A percentile compares a stretch with the other conserved stretches of the same genome.
Conservation (phyloP, 2,888 invertebrate genomes). For the Caenorhabditis afra region DNA sequence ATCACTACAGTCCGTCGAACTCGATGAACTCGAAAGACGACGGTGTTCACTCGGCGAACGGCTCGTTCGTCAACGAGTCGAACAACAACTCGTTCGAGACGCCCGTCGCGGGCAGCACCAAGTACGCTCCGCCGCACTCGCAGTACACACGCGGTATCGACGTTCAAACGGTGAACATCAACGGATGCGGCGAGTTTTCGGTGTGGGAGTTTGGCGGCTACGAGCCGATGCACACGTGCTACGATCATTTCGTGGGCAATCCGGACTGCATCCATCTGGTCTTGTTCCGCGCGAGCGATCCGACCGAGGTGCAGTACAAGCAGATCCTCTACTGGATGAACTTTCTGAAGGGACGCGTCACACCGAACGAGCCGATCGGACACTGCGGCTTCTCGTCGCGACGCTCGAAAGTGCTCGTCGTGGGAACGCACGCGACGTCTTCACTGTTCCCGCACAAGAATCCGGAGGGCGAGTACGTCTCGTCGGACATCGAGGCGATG, state of each 20-base stretch:
- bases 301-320: conserved; percentile 83
- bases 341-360: conserved; percentile 86
- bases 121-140: conserved; percentile 79
- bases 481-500: conserved; percentile 83
- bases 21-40: conserved; percentile 69
- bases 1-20: conserved; percentile 68
- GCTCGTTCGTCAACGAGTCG: conserved; percentile 71
- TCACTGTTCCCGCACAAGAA: conserved; percentile 67
- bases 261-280: conserved; percentile 85
- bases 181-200: conserved; percentile 84
- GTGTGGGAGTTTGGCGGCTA: conserved; percentile 89
- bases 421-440: conserved; percentile 84
- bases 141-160: conserved; percentile 85
- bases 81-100: conserved; percentile 64
- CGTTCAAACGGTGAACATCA: conserved; percentile 84
- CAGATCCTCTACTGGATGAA: conserved; percentile 87
- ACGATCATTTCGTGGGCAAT: conserved; percentile 87
- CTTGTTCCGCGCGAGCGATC: conserved; percentile 86
- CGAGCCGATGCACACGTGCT: conserved; percentile 85
- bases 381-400: conserved; percentile 84
- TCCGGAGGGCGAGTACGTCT: conserved; percentile 82
- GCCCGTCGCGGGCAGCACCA: neutral
- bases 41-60: conserved; percentile 74
- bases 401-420: conserved; percentile 83
- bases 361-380: conserved; percentile 84